Evolutionary conservation across 2,888 invertebrate species (phyloP).

Genomic region (Resseliella maxima): DNA sequence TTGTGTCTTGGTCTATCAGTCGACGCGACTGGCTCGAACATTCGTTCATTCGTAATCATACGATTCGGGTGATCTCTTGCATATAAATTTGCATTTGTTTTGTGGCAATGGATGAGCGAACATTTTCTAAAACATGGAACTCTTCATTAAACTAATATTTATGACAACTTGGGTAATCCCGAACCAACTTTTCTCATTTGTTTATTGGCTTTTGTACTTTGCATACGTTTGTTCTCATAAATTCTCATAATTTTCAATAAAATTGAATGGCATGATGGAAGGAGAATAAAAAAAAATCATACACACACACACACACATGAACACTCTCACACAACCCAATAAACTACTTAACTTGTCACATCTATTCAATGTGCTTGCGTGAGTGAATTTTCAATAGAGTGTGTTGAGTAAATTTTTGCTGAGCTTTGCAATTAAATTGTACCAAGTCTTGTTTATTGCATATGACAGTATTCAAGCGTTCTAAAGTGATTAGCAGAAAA

Average conservation of each 20-base stretch:
- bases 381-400: background rate
- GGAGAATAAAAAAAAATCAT: background rate
- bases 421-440: background rate
- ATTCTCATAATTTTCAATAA: slow-evolving; percentile 39
- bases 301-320: background rate
- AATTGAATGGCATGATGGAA: background rate
- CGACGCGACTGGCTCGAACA: background rate
- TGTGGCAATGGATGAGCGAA: background rate
- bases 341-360: slow-evolving; percentile 1
- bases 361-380: background rate
- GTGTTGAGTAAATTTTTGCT: background rate
- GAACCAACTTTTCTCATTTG: background rate
- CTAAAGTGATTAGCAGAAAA: slow-evolving; percentile 6
- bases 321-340: background rate
- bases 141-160: slow-evolving; percentile 45
- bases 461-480: background rate
- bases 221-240: background rate
- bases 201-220: background rate
- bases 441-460: background rate
- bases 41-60: background rate
- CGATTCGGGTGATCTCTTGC: background rate
- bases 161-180: slow-evolving; percentile 9
- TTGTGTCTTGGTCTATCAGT: background rate
- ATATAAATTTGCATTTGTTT: background rate
- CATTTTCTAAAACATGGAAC: background rate